These are phyloP conservation scores for Scaptomyza graminum DNA, from an alignment of 1,140 invertebrate species.

Conservation along the genomic window DNA sequence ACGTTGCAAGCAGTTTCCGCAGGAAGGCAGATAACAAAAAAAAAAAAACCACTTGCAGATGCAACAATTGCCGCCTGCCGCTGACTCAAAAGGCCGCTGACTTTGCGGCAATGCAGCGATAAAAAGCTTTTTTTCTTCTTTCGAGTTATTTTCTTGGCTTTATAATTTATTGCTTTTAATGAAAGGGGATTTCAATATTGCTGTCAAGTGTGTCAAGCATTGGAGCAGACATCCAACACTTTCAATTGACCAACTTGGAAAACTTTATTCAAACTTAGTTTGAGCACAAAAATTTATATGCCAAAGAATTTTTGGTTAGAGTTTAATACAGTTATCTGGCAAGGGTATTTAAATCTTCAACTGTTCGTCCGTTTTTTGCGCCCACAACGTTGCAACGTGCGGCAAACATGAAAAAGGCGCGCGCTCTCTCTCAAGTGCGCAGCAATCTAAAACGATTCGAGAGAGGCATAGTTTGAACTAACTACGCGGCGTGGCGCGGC, in stretches of 20 bases:
- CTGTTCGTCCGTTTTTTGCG: neutral
- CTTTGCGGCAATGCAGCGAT: conserved; percentile 21
- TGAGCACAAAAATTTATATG: too few species aligned
- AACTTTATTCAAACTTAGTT: too few species aligned
- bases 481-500: conserved; percentile 9
- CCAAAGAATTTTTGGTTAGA: too few species aligned
- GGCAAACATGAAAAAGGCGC: conserved; percentile 36
- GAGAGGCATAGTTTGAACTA: conserved; percentile 34
- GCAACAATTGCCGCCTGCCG: conserved; percentile 27
- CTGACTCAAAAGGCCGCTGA: conserved; percentile 48
- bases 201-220: neutral
- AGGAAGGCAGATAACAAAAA: conserved; percentile 41
- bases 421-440: conserved; percentile 28
- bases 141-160: neutral
- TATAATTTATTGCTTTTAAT: neutral
- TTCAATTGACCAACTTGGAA: too few species aligned
- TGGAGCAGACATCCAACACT: too few species aligned
- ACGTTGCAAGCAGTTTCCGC: conserved; percentile 41
- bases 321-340: too few species aligned
- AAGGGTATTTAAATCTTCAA: neutral
- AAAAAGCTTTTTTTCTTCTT: conserved; percentile 12
- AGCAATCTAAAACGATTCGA: conserved; percentile 29
- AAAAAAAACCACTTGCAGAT: neutral
- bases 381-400: conserved; percentile 9
- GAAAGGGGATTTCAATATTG: neutral